A percentile compares a stretch with the other conserved stretches of the same genome.
These are phyloP conservation scores for Ylistrum balloti DNA, from an alignment of 1,140 invertebrate genomes.

Conservation along the genomic window DNA sequence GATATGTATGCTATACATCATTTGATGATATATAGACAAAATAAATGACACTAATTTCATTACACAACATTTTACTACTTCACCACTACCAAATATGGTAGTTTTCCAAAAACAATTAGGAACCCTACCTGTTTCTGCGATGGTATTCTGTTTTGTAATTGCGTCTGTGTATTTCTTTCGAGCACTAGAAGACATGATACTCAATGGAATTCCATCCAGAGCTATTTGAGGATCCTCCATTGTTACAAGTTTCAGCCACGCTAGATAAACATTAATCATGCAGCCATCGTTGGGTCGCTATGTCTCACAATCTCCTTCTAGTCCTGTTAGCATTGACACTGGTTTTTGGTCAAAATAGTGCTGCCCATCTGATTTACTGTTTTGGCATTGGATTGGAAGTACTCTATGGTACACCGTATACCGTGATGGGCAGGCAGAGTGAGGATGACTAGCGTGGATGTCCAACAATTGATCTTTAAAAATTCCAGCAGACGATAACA, in stretches of 20 bases:
- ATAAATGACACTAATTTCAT: not conserved
- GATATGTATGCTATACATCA: not conserved
- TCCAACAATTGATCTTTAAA: constrained; percentile 32
- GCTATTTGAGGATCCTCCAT: constrained; percentile 45
- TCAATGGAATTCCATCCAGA: constrained; percentile 42
- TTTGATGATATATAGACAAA: not conserved
- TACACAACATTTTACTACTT: not conserved
- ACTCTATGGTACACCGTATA: not conserved
- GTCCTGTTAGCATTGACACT: not conserved
- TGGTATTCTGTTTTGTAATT: constrained; percentile 46
- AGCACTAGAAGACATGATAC: constrained; percentile 53
- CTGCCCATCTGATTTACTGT: not conserved
- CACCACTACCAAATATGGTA: not conserved
- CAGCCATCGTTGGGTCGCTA: not conserved
- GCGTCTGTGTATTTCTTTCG: constrained; percentile 52
- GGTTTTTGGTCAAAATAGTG: not conserved
- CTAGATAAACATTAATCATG: not conserved
- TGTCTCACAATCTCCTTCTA: not conserved
- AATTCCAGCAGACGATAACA: not conserved
- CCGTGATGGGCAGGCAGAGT: not conserved
- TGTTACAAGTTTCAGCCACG: not conserved
- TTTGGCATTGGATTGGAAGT: not conserved
- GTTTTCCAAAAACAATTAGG: not conserved
- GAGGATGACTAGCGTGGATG: not conserved
- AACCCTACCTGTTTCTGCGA: constrained; percentile 50